Percentiles rank a stretch among this genome's conserved stretches.
phyloP scores from a whole-genome alignment of 2,113 vertebrate species.

The Semicossyphus pulcher region DNA sequence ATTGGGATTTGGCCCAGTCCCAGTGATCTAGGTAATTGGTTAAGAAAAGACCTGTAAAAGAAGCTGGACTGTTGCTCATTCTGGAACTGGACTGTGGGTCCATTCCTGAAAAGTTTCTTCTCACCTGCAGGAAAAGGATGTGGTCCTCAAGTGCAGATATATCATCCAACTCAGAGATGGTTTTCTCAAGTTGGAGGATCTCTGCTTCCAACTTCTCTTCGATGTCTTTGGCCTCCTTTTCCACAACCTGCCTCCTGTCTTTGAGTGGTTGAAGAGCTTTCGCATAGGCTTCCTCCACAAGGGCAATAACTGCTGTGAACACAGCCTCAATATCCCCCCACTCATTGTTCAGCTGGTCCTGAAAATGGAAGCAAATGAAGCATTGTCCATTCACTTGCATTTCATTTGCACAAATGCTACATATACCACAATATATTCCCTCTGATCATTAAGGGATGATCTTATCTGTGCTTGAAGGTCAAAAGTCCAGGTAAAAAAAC shows the following conservation, averaged over 20 bases:
- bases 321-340: conserved; percentile 40
- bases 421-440: too few relatives aligned
- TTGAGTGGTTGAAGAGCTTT: conserved; percentile 41
- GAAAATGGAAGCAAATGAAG: background rate
- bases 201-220: conserved; percentile 40
- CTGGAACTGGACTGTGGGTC: too few relatives aligned
- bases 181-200: conserved; percentile 7
- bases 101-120: background rate
- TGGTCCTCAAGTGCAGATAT: conserved; percentile 63
- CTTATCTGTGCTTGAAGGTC: too few relatives aligned
- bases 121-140: conserved; percentile 78
- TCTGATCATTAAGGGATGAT: too few relatives aligned
- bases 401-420: too few relatives aligned
- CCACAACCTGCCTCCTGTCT: conserved; percentile 22
- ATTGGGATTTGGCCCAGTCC: too few relatives aligned
- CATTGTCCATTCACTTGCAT: rapidly evolving
- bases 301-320: background rate
- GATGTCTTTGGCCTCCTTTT: conserved; percentile 24
- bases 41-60: too few relatives aligned
- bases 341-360: conserved; percentile 54
- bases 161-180: conserved; percentile 30
- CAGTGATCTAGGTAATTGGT: too few relatives aligned
- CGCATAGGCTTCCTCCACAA: conserved; percentile 36
- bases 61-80: too few relatives aligned
- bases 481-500: too few relatives aligned